Evolutionary conservation across 1,140 invertebrate species (phyloP).

Genomic region (Drosophila willistoni): DNA sequence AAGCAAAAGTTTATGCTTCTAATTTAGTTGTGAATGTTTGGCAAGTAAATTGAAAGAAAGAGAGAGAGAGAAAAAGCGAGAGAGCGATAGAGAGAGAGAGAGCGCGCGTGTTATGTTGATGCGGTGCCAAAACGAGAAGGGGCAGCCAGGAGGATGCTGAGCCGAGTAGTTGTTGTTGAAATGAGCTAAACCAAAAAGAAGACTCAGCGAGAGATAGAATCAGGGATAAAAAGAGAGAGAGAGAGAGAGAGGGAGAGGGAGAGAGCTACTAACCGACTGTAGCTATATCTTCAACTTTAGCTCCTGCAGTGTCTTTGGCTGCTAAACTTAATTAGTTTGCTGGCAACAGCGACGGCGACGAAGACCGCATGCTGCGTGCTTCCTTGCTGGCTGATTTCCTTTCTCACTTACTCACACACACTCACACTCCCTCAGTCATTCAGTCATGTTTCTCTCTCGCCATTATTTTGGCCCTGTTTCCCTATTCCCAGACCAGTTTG

Average conservation of each 20-base stretch:
- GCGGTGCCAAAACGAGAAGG: conserved; percentile 13
- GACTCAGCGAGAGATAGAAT: not conserved
- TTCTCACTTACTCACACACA: no score
- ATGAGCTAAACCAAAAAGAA: conserved; percentile 35
- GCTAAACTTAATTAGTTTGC: conserved; percentile 72
- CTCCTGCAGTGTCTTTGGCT: conserved; percentile 50
- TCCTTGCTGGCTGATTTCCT: conserved; percentile 5
- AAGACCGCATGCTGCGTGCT: conserved; percentile 42
- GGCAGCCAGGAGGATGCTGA: not conserved
- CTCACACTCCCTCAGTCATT: no score
- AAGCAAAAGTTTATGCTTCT: conserved; percentile 66
- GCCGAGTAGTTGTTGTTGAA: conserved; percentile 30
- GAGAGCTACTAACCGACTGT: conserved; percentile 16
- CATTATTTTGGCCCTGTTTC: not conserved
- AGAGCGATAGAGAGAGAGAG: conserved; percentile 6
- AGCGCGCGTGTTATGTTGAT: conserved; percentile 37
- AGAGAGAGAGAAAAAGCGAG: not conserved
- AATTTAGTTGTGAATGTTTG: conserved; percentile 60
- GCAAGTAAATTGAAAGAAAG: conserved; percentile 45
- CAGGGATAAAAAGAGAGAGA: conserved; percentile 22
- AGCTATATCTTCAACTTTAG: not conserved
- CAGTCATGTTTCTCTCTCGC: no score
- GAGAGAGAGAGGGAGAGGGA: not conserved
- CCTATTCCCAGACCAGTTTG: not conserved
- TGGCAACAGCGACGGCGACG: conserved; percentile 34